Base-by-base conservation (phyloP, 2,113 vertebrate species). In the Mola mola region DNA sequence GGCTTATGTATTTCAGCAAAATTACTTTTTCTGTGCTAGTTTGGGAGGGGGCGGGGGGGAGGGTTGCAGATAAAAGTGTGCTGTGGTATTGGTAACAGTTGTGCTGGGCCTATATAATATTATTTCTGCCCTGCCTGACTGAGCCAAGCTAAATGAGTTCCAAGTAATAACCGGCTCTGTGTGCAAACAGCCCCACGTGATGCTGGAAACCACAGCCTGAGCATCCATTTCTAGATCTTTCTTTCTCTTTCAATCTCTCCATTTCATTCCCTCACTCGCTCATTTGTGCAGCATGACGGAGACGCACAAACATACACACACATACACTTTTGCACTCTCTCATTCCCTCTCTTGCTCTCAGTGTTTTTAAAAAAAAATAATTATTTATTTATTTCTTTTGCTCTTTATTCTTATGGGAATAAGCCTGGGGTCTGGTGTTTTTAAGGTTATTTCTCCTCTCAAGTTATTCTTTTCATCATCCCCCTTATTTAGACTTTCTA, bases 111-210 rank as follows among this genome's bases (percentile, higher is more conserved):
- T 78, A 66, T 86, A 65, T 75, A 70, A 78, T 83, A 86, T 87
- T 90, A 88, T 86, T 88, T 79, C 76, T 81, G 85, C 83, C 84
- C 75, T 90, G 90, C 90, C 81, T 90, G 81, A 78, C 79, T 90
- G 88, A 90, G 87, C 81, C 72, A 66, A 85, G 73, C 82, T 87
- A 89, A 88, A 90, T 83, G 82, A 91, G 81, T 84, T 91, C 82
- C 75, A 59, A 80, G 79, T 88, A 87, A 87, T 89, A 86, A 91
- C 79, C 65, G 75, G 61, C 81, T 81, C 72, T 84, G 81, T 87
- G 78, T 75, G 86, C 79, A 88, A 88, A 88, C 83, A 75, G 81
- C 75, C 78, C 78, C 28, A 43, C 48, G 57, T 70, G 75, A 84
- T 53, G 58, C 60, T 63, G 57, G 61, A 51, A 76, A 85, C 65